These are phyloP conservation scores for Rhamphomyia laevipes DNA, from an alignment of 2,888 invertebrate species.

Conservation along the genomic window DNA sequence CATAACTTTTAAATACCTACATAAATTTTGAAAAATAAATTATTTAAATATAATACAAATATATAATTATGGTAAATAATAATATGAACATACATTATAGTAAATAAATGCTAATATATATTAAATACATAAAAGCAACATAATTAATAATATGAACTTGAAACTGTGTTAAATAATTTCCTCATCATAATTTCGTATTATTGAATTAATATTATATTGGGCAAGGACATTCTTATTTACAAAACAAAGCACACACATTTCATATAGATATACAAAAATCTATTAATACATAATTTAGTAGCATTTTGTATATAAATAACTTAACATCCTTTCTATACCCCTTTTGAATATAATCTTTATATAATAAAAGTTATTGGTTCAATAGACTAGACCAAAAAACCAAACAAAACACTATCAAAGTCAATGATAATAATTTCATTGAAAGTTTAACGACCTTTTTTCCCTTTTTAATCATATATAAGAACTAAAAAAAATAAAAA, in stretches of 20 bases:
- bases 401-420: slow-evolving; percentile 8
- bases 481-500: neutral
- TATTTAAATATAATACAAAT: too few relatives aligned
- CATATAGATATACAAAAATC: neutral
- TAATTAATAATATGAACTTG: too few relatives aligned
- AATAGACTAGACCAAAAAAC: neutral
- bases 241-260: neutral
- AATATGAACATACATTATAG: too few relatives aligned
- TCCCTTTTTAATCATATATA: neutral
- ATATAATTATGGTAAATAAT: too few relatives aligned
- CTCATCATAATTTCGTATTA: neutral
- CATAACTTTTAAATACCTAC: too few relatives aligned
- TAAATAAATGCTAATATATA: too few relatives aligned
- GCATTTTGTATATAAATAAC: neutral
- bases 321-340: neutral
- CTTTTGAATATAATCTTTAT: too few relatives aligned
- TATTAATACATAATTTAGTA: neutral
- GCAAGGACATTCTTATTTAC: neutral
- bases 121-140: too few relatives aligned
- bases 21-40: too few relatives aligned
- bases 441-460: slow-evolving; percentile 17
- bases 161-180: too few relatives aligned
- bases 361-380: too few relatives aligned
- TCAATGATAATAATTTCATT: slow-evolving; percentile 18
- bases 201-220: neutral